These are phyloP conservation scores for Muschampia plurimacula DNA, from an alignment of 2,888 invertebrate genomes.

Conservation along the genomic window DNA sequence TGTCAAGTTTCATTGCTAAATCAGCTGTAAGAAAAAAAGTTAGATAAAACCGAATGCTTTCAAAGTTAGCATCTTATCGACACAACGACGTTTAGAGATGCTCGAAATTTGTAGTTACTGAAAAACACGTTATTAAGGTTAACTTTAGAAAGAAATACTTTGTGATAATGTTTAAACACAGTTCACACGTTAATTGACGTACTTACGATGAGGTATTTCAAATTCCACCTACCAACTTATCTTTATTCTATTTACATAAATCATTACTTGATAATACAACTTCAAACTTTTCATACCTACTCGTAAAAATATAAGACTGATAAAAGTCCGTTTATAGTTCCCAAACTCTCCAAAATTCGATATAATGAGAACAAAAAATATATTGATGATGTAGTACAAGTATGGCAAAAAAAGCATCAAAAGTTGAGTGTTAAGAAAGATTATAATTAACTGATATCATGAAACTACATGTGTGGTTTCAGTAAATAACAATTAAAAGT, in stretches of 20 bases:
- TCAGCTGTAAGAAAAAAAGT: too few species aligned
- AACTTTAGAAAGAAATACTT: background rate
- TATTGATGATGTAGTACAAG: conserved; percentile 66
- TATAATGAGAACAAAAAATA: conserved; percentile 51
- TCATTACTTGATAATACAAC: background rate
- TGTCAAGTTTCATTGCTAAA: too few species aligned
- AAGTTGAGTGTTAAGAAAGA: background rate
- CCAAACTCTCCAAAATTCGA: background rate
- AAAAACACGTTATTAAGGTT: too few species aligned
- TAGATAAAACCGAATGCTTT: too few species aligned
- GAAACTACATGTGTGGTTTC: background rate
- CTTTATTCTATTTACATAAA: background rate
- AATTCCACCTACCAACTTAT: background rate
- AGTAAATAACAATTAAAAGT: background rate
- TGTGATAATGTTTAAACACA: background rate
- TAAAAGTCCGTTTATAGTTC: background rate
- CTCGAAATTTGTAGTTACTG: too few species aligned
- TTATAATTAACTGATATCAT: background rate
- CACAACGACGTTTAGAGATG: too few species aligned
- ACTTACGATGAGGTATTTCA: background rate
- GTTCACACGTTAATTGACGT: background rate
- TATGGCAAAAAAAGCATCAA: conserved; percentile 28
- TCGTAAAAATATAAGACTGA: background rate
- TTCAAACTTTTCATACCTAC: background rate
- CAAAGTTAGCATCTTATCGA: too few species aligned